Conservation (phyloP, 2,113 vertebrate species). For the Catharus bicknelli region DNA sequence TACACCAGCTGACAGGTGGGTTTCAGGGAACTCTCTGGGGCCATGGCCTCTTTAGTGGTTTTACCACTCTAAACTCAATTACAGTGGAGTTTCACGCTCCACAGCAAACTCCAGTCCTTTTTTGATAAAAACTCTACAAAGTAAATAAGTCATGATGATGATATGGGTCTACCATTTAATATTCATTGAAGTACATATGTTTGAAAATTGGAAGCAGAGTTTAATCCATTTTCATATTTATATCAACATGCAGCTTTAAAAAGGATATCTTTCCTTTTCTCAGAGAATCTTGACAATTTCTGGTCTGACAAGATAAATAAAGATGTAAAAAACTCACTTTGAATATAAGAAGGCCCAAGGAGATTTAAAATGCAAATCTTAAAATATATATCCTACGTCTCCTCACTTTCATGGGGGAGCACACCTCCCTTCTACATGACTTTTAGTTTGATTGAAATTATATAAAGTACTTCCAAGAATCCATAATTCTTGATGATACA, state of each 20-base stretch:
- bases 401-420: background rate
- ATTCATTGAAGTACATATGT: constrained; percentile 83
- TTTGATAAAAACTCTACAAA: constrained; percentile 79
- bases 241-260: constrained; percentile 87
- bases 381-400: background rate
- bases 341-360: constrained; percentile 3
- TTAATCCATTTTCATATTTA: constrained; percentile 89
- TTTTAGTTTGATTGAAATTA: background rate
- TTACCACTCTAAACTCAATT: constrained; percentile 85
- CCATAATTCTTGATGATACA: background rate
- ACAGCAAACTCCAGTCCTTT: constrained; percentile 73
- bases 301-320: constrained; percentile 58
- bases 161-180: constrained; percentile 81
- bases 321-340: constrained; percentile 2
- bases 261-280: constrained; percentile 66
- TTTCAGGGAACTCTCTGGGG: constrained; percentile 91
- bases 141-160: constrained; percentile 83
- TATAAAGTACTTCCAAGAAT: background rate
- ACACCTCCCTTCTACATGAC: background rate
- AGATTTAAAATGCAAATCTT: constrained; percentile 29
- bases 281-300: constrained; percentile 45
- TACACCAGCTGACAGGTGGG: constrained; percentile 94
- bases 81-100: constrained; percentile 79
- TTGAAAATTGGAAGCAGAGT: constrained; percentile 83
- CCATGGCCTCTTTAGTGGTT: constrained; percentile 81